These are phyloP conservation scores for Psilopsiagon aurifrons DNA, from an alignment of 2,113 vertebrate species.

Conservation along the genomic window DNA sequence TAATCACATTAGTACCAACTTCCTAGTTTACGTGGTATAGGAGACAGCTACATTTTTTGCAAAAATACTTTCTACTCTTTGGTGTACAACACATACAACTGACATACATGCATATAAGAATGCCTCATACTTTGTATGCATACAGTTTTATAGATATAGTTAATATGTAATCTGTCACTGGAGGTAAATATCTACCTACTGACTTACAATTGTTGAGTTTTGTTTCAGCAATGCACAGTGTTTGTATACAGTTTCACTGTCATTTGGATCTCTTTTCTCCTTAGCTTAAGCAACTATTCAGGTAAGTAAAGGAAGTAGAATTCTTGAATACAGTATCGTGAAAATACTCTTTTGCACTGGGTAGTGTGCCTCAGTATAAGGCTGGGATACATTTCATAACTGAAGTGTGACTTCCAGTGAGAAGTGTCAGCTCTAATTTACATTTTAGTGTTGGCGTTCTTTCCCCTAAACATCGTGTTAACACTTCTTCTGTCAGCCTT, in stretches of 20 bases:
- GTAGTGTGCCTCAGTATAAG: not conserved
- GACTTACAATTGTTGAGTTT: not conserved
- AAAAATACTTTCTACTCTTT: not conserved
- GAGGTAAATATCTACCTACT: not conserved
- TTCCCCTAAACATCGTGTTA: not conserved
- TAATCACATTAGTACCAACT: not conserved
- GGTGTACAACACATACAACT: not conserved
- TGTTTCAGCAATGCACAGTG: not conserved
- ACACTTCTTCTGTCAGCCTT: not conserved
- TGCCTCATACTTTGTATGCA: not conserved
- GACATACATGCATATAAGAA: fast-evolving
- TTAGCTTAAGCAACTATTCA: not conserved
- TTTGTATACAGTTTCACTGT: not conserved
- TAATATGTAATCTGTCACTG: not conserved
- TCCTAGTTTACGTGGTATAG: not conserved
- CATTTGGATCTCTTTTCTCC: not conserved
- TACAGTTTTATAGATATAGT: not conserved
- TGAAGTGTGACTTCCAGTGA: not conserved
- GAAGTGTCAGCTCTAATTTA: not conserved
- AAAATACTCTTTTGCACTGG: not conserved
- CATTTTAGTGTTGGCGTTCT: not conserved
- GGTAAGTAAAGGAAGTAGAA: not conserved
- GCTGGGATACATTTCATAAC: not conserved
- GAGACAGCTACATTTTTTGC: not conserved
- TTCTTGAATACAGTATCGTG: not conserved